A percentile compares a stretch with the other conserved stretches of the same genome.
Evolutionary conservation across 2,888 invertebrate genomes (phyloP).

Genomic region (Caenorhabditis sinica): DNA sequence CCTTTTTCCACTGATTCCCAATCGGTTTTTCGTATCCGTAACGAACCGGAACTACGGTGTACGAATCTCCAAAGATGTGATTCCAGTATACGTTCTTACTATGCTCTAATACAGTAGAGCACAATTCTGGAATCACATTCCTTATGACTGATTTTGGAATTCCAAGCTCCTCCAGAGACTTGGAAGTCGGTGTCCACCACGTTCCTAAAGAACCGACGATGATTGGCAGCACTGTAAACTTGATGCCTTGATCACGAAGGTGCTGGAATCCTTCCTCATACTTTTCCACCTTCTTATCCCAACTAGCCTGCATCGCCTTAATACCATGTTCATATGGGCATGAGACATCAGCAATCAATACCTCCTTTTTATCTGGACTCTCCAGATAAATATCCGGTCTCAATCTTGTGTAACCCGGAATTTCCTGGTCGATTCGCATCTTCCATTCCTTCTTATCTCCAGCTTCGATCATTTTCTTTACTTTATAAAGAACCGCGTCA

Average conservation of each 20-base stretch:
- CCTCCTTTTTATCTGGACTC: no score
- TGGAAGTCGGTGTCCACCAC: not conserved
- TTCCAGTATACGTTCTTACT: slow-evolving; percentile 17
- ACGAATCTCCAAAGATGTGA: slow-evolving; percentile 5
- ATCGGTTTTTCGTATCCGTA: not conserved
- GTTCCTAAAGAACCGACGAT: not conserved
- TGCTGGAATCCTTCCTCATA: not conserved
- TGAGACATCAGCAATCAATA: no score
- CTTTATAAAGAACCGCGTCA: no score
- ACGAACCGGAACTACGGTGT: not conserved
- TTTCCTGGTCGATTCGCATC: no score
- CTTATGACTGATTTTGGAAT: not conserved
- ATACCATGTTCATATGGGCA: not conserved
- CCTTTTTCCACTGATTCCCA: slow-evolving; percentile 4
- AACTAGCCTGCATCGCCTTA: not conserved
- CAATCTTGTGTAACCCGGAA: no score
- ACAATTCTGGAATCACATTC: not conserved
- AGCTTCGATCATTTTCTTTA: no score
- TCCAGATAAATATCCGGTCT: no score
- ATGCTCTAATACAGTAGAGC: not conserved
- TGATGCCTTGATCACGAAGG: not conserved
- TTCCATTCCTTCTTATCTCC: no score
- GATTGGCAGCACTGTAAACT: not conserved
- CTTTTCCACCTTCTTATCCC: not conserved
- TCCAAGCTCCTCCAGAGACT: not conserved